Evolutionary conservation across 2,113 vertebrate species (phyloP).

Genomic region (Neodon shergylaensis): DNA sequence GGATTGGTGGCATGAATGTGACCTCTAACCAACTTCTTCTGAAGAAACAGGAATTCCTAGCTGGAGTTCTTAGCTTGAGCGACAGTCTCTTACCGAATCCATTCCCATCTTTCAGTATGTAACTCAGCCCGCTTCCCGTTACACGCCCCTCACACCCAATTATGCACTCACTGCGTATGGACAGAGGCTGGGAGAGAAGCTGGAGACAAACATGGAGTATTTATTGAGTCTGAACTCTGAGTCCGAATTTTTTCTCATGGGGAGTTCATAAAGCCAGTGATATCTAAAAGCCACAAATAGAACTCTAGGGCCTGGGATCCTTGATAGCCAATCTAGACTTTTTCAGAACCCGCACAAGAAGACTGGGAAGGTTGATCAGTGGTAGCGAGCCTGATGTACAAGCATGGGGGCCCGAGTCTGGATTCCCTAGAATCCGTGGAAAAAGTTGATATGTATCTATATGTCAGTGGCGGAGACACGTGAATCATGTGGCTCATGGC

Average conservation of each 20-base stretch:
- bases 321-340: not conserved
- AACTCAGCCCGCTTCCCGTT: not conserved
- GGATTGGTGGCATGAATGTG: not conserved
- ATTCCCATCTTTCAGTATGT: not conserved
- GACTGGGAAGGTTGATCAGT: not conserved
- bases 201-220: not conserved
- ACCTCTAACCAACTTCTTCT: not conserved
- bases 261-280: not conserved
- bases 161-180: not conserved
- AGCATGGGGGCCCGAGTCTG: too few species aligned
- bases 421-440: not conserved
- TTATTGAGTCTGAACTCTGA: not conserved
- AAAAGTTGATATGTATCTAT: not conserved
- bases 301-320: not conserved
- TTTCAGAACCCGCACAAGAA: not conserved
- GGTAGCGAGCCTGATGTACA: not conserved
- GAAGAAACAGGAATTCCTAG: not conserved
- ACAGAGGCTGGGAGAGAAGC: not conserved
- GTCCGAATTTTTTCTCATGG: fast-evolving
- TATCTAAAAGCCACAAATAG: not conserved
- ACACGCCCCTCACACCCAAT: too few species aligned
- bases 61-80: not conserved
- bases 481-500: not conserved
- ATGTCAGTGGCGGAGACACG: not conserved
- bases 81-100: not conserved